Evolutionary conservation across 2,113 vertebrate species (phyloP).

Genomic region (Lycocorax pyrrhopterus): DNA sequence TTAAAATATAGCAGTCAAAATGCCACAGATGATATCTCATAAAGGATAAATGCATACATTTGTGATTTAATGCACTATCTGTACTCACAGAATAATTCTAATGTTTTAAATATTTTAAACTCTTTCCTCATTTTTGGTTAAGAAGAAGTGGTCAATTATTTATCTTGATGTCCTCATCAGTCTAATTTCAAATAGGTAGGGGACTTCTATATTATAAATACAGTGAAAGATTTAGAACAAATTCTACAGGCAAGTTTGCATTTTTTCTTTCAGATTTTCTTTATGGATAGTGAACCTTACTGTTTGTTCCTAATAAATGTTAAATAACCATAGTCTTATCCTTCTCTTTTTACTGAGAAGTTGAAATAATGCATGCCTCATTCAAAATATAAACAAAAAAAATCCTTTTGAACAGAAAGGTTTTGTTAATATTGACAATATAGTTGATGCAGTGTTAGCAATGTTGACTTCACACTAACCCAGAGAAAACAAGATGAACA

Average conservation of each 20-base stretch:
- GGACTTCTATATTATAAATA: neutral
- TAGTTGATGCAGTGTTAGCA: neutral
- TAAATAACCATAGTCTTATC: neutral
- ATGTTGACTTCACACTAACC: neutral
- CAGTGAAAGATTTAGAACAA: neutral
- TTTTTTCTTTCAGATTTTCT: neutral
- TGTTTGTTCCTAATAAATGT: neutral
- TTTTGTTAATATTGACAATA: neutral
- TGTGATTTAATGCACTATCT: neutral
- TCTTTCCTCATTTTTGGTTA: neutral
- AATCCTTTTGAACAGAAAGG: neutral
- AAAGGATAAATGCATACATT: neutral
- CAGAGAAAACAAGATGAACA: neutral
- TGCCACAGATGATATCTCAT: neutral
- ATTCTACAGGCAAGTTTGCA: neutral
- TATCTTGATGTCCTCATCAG: neutral
- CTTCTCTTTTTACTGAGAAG: neutral
- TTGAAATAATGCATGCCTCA: neutral
- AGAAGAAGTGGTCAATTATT: neutral
- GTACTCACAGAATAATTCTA: neutral
- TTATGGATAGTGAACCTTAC: neutral
- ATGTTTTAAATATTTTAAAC: neutral
- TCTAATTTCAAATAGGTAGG: neutral
- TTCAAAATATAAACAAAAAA: neutral
- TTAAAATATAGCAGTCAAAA: neutral